Conservation (phyloP, 2,888 invertebrate genomes). For the Chloromyia formosa region DNA sequence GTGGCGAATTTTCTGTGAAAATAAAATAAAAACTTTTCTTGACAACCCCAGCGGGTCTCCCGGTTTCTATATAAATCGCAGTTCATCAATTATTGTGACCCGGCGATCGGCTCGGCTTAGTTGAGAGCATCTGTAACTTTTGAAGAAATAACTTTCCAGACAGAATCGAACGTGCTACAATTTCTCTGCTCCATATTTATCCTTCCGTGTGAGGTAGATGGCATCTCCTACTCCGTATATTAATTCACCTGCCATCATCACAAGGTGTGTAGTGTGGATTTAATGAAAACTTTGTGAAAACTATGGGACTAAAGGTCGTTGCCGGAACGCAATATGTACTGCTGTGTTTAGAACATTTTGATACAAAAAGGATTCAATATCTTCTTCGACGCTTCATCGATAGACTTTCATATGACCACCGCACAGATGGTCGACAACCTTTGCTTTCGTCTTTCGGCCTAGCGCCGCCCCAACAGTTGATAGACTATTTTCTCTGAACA, state of each 20-base stretch:
- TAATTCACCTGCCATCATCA: slow-evolving; percentile 40
- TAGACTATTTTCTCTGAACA: not conserved
- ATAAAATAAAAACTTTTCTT: not conserved
- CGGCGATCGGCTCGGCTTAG: slow-evolving; percentile 22
- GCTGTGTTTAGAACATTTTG: not conserved
- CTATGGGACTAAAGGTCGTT: slow-evolving; percentile 19
- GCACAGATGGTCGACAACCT: slow-evolving; percentile 8
- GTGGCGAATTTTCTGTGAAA: not conserved
- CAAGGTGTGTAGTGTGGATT: slow-evolving; percentile 32
- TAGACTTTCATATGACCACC: slow-evolving; percentile 3
- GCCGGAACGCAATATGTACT: slow-evolving; percentile 12
- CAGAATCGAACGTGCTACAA: slow-evolving; percentile 34
- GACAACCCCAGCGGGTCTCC: not conserved
- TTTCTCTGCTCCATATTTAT: not conserved
- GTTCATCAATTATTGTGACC: slow-evolving; percentile 49
- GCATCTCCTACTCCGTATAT: slow-evolving; percentile 3
- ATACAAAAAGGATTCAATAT: not conserved
- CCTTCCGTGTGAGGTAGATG: not conserved
- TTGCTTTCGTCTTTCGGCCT: not conserved
- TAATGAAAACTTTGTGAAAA: slow-evolving; percentile 44
- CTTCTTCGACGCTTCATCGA: not conserved
- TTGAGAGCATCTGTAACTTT: slow-evolving; percentile 29
- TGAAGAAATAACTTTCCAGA: slow-evolving; percentile 42
- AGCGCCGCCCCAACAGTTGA: not conserved
- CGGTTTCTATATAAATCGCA: slow-evolving; percentile 47